Base-by-base conservation (phyloP, 2,797 vertebrate genomes). In the Anabacerthia variegaticeps region DNA sequence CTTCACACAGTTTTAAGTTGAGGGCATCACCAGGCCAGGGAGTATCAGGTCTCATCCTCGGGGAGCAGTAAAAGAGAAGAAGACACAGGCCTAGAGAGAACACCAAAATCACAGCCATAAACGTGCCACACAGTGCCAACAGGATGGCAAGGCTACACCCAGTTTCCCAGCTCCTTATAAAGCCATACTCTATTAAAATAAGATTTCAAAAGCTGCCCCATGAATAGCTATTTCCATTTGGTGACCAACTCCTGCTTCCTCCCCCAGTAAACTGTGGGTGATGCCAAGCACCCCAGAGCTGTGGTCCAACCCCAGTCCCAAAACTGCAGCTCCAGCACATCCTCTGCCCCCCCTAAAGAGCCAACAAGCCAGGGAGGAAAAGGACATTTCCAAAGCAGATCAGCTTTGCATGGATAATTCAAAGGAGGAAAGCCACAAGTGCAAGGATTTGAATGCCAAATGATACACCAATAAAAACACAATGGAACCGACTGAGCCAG, bases 381-480 rank as follows among this genome's bases (percentile, higher is more conserved):
- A 52, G 10, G 52, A 18, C 49, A 28, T 72, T 82, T 67, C 37
- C 32, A 63, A 88, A 34, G 1, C 54, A 86, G n/a, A 67, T 75
- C 62, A 37, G 12, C 44, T 94, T 94, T 82, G 89, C 76, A 43
- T 85, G 80, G 65, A 12, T 44, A 28, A 95, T 94, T 95, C 94
- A 96, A 94, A 96, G 48, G 65, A 44, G 32, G 48, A 66, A 67
- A 44, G n/a, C 14, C 58, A 59, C n/a, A 28, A 16, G 26, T 19
- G 49, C 30, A 22, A 12, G 0, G 18, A 79, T 97, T 96, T 97
- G 96, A 92, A 82, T 96, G 78, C 14, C 96, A 97, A 96, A 97
- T 92, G 28, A 59, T 23, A 30, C 32, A 52, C n/a, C 69, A 86
- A 92, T 32, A 58, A 61, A 85, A 36, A 2, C 62, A 62, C 30